Evolutionary conservation across 2,888 invertebrate species (phyloP).

Genomic region (Nudaria mundana): DNA sequence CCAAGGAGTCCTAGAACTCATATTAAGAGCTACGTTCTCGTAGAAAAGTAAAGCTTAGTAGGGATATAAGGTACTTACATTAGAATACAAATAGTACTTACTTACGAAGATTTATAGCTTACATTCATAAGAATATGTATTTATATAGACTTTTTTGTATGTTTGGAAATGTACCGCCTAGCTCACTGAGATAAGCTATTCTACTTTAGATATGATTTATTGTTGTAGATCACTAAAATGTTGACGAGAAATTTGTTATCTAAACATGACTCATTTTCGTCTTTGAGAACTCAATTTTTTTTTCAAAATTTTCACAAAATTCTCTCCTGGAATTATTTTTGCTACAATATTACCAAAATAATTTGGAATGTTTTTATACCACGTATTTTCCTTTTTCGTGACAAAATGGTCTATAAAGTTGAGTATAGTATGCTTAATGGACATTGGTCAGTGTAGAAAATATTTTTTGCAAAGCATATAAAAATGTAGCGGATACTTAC

Average conservation of each 20-base stretch:
- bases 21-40: slow-evolving; percentile 52
- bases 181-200: slow-evolving; percentile 36
- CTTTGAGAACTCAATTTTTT: not conserved
- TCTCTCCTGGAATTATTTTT: no score
- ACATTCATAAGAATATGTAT: slow-evolving; percentile 77
- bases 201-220: no score
- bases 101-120: slow-evolving; percentile 71
- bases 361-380: no score
- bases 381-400: no score
- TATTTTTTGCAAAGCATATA: slow-evolving; percentile 18
- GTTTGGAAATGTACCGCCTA: slow-evolving; percentile 35
- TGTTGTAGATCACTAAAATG: no score
- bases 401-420: no score
- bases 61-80: slow-evolving; percentile 62
- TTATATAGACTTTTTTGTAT: slow-evolving; percentile 23
- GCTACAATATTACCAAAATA: no score
- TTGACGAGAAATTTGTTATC: no score
- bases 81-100: slow-evolving; percentile 64
- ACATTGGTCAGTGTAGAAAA: slow-evolving; percentile 21
- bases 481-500: slow-evolving; percentile 37
- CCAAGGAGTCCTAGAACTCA: slow-evolving; percentile 52
- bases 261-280: no score
- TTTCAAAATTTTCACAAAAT: no score
- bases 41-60: slow-evolving; percentile 76
- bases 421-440: not conserved